Evolutionary conservation across 2,113 vertebrate genomes (phyloP).

Genomic region (Miniopterus natalensis): DNA sequence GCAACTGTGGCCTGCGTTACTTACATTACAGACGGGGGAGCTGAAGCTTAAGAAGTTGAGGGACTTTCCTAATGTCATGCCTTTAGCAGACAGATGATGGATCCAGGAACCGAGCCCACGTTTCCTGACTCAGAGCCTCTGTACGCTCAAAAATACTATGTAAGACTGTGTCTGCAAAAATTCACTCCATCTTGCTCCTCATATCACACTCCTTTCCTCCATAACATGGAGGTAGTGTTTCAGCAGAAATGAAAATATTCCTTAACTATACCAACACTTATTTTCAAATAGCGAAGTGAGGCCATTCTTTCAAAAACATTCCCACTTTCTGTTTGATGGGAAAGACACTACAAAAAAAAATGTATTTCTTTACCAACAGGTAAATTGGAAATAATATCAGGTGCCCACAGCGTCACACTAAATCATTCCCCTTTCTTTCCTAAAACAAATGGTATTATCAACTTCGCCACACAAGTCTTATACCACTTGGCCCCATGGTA

Average conservation of each 20-base stretch:
- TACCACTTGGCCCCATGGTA: slow-evolving; percentile 55
- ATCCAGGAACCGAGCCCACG: neutral
- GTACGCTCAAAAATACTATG: neutral
- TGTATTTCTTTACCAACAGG: slow-evolving; percentile 57
- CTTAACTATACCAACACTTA: slow-evolving; percentile 10
- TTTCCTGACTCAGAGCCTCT: neutral
- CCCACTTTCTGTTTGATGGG: neutral
- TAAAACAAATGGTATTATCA: slow-evolving; percentile 75
- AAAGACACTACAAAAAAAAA: neutral
- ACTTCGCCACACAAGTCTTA: slow-evolving; percentile 63
- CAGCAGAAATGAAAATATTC: slow-evolving; percentile 31
- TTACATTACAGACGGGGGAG: neutral
- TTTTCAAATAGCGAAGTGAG: slow-evolving; percentile 57
- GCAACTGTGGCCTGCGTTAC: neutral
- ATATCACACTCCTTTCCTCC: neutral
- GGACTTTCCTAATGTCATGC: neutral
- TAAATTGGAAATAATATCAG: slow-evolving; percentile 68
- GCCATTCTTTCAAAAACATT: slow-evolving; percentile 33
- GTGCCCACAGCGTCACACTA: neutral
- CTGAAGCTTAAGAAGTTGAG: neutral
- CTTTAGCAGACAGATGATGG: neutral
- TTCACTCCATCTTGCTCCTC: neutral
- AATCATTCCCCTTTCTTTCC: slow-evolving; percentile 75
- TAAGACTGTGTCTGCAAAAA: slow-evolving; percentile 36
- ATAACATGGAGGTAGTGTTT: neutral